Conservation (phyloP, 2,888 invertebrate genomes). For the Chymomyza amoena region DNA sequence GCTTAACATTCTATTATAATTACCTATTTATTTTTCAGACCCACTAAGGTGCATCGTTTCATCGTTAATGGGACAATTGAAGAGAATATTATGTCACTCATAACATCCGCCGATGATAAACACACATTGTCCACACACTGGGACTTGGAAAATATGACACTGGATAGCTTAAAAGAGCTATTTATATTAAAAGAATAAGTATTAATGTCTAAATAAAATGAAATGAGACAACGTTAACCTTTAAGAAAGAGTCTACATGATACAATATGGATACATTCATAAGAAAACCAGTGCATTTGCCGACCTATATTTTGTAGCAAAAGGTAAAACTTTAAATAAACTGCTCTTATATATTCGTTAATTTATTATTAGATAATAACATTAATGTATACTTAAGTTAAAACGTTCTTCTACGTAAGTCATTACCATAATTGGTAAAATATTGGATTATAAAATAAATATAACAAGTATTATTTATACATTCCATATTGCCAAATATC, state of each 20-base stretch:
- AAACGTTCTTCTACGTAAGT: neutral
- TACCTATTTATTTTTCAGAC: slow-evolving; percentile 51
- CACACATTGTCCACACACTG: slow-evolving; percentile 63
- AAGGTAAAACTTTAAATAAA: too few species aligned
- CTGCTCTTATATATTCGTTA: neutral
- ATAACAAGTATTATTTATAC: neutral
- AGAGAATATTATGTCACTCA: slow-evolving; percentile 80
- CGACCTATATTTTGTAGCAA: too few species aligned
- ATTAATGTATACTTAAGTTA: neutral
- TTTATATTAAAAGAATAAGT: slow-evolving; percentile 48
- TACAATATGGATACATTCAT: too few species aligned
- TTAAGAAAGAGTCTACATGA: too few species aligned
- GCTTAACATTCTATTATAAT: neutral
- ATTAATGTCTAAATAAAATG: neutral
- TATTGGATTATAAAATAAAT: neutral
- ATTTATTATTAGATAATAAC: neutral
- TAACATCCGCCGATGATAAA: slow-evolving; percentile 75
- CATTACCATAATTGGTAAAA: neutral
- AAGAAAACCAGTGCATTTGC: too few species aligned
- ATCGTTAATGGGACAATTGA: slow-evolving; percentile 85
- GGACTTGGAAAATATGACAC: slow-evolving; percentile 70
- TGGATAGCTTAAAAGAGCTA: slow-evolving; percentile 57
- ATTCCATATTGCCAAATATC: neutral
- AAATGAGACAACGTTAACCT: too few species aligned
- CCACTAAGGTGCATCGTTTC: slow-evolving; percentile 86